phyloP scores from a whole-genome alignment of 2,797 vertebrate species.

The Hypotaenidia philippensis region DNA sequence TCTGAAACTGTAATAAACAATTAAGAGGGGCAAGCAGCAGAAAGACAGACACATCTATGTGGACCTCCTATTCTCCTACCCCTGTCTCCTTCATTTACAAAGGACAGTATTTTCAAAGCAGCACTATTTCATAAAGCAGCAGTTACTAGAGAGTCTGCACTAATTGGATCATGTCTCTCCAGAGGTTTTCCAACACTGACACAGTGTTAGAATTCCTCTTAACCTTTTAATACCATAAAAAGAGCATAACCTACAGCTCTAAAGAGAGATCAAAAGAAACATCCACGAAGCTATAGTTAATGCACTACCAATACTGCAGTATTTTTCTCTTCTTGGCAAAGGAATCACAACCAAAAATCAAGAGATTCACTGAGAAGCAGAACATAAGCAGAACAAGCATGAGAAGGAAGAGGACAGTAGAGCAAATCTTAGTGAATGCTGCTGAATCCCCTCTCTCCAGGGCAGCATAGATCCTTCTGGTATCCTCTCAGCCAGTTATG shows the following conservation, averaged over 20 bases:
- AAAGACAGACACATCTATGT: fast-evolving
- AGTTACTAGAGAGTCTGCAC: background rate
- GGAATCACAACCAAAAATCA: background rate
- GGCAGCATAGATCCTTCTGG: background rate
- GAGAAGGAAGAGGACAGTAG: background rate
- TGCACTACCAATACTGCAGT: background rate
- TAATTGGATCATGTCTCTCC: background rate
- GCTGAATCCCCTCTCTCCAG: background rate
- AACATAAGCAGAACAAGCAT: background rate
- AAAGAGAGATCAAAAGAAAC: background rate
- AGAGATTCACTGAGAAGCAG: background rate
- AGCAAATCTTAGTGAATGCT: background rate
- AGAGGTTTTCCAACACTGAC: background rate
- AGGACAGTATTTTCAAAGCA: background rate
- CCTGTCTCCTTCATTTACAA: background rate
- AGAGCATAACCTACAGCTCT: background rate
- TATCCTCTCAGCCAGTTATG: background rate
- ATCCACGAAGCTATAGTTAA: background rate
- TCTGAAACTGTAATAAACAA: background rate
- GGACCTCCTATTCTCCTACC: background rate
- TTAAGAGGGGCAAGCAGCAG: background rate
- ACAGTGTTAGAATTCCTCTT: background rate
- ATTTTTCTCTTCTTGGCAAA: background rate
- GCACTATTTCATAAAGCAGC: background rate
- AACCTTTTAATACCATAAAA: background rate